A percentile compares a stretch with the other conserved stretches of the same genome.
Conservation (phyloP, 2,888 invertebrate genomes). For the Diarsia dahlii region DNA sequence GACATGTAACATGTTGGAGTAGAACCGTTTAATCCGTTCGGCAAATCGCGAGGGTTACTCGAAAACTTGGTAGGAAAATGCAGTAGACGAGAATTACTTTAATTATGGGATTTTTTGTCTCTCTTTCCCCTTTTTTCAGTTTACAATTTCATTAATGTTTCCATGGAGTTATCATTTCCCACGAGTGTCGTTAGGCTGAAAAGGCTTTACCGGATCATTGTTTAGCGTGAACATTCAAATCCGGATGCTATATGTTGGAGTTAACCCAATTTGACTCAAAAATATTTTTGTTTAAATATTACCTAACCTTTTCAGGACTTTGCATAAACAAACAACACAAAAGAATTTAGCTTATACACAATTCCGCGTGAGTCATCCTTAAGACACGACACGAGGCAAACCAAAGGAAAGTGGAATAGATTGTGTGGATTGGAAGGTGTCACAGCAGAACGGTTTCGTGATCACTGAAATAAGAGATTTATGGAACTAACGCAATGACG, state of each 20-base stretch:
- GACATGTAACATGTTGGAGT: not conserved
- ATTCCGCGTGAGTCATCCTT: not conserved
- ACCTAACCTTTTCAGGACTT: not conserved
- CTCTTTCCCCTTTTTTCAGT: conserved; percentile 1
- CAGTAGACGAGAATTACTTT: conserved; percentile 8
- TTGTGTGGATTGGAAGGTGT: not conserved
- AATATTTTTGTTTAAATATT: not conserved
- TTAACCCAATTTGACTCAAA: not conserved
- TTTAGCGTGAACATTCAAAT: conserved; percentile 2
- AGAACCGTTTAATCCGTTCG: conserved; percentile 2
- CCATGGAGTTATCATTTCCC: conserved; percentile 21
- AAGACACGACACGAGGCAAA: not conserved
- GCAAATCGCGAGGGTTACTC: conserved; percentile 2
- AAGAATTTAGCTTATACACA: not conserved
- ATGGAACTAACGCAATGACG: not conserved
- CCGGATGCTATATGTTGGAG: not conserved
- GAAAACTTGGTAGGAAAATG: conserved; percentile 14
- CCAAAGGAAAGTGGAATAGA: not conserved
- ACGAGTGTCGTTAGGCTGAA: conserved; percentile 4
- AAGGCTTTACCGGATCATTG: conserved; percentile 22
- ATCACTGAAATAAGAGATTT: not conserved
- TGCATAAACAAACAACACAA: not conserved
- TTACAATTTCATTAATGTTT: conserved; percentile 15
- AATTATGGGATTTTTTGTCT: not conserved
- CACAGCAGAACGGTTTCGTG: not conserved